Evolutionary conservation across 2,888 invertebrate species (phyloP).

Genomic region (Cenopis cana): DNA sequence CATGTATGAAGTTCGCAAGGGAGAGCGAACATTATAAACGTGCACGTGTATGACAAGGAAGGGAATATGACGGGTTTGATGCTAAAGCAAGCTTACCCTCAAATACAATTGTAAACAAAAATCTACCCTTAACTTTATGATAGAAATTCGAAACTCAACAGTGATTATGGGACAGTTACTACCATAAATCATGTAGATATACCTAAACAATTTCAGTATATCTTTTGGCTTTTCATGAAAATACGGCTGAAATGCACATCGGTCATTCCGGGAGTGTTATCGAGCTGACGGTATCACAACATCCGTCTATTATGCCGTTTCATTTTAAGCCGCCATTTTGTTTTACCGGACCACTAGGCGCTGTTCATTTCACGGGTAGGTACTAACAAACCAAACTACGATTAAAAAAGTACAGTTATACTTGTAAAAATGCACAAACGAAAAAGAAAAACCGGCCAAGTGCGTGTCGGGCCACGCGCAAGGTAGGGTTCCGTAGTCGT

Average conservation of each 20-base stretch:
- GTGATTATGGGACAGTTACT: not conserved
- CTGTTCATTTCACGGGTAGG: not conserved
- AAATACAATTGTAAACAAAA: too few species aligned
- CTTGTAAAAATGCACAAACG: too few species aligned
- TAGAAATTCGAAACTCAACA: too few species aligned
- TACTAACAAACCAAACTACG: not conserved
- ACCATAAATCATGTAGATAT: slow-evolving; percentile 6
- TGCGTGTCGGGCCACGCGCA: too few species aligned
- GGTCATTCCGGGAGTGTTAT: slow-evolving; percentile 21
- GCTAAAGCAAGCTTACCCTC: too few species aligned
- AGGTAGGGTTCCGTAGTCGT: too few species aligned
- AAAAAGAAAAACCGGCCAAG: too few species aligned
- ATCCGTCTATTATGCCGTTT: slow-evolving; percentile 22
- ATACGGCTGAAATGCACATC: slow-evolving; percentile 27
- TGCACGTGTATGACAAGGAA: too few species aligned
- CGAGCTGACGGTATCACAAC: slow-evolving; percentile 16
- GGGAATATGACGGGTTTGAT: too few species aligned
- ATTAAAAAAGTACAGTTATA: not conserved
- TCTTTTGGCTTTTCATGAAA: slow-evolving; percentile 16
- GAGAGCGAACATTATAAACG: too few species aligned
- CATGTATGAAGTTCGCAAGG: too few species aligned
- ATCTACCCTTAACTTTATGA: too few species aligned
- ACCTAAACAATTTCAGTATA: not conserved
- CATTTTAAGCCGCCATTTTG: slow-evolving; percentile 31
- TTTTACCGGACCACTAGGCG: not conserved